Conservation (phyloP, 2,888 invertebrate genomes). For the Stenolophus ochropezus region DNA sequence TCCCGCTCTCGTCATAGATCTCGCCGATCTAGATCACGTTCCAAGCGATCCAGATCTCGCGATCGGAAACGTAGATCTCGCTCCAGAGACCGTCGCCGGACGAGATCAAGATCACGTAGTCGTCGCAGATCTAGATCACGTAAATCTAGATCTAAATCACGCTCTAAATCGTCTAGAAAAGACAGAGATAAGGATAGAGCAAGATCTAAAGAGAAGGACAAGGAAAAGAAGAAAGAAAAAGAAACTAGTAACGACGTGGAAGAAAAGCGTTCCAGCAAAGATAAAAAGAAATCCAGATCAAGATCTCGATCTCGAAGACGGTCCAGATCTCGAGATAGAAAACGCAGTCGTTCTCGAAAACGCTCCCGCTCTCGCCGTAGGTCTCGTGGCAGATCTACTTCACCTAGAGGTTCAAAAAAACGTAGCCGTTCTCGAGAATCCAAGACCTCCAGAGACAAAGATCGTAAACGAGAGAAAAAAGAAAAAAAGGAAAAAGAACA, state of each 20-base stretch:
- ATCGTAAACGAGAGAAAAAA: slow-evolving; percentile 65
- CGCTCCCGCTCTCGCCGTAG: slow-evolving; percentile 73
- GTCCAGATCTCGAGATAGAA: slow-evolving; percentile 77
- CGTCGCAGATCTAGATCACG: slow-evolving; percentile 69
- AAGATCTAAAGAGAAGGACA: slow-evolving; percentile 69
- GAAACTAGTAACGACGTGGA: slow-evolving; percentile 69
- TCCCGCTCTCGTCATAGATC: slow-evolving; percentile 77
- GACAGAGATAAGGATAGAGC: slow-evolving; percentile 73
- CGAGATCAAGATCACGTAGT: slow-evolving; percentile 67
- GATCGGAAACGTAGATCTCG: slow-evolving; percentile 74
- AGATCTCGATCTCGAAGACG: slow-evolving; percentile 76
- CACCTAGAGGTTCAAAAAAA: slow-evolving; percentile 69
- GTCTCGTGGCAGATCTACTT: slow-evolving; percentile 72
- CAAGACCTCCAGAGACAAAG: slow-evolving; percentile 71
- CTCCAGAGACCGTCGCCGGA: slow-evolving; percentile 73
- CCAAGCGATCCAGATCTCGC: slow-evolving; percentile 76
- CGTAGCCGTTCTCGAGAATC: slow-evolving; percentile 67
- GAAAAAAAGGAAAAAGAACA: slow-evolving; percentile 67
- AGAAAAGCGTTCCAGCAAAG: slow-evolving; percentile 70
- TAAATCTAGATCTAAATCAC: slow-evolving; percentile 68
- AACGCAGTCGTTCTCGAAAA: slow-evolving; percentile 74
- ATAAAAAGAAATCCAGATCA: slow-evolving; percentile 73
- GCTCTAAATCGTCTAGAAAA: slow-evolving; percentile 67
- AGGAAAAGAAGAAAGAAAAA: slow-evolving; percentile 70
- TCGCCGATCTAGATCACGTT: slow-evolving; percentile 76